Conservation (phyloP, 2,797 vertebrate genomes). For the Pogonophryne albipinna region DNA sequence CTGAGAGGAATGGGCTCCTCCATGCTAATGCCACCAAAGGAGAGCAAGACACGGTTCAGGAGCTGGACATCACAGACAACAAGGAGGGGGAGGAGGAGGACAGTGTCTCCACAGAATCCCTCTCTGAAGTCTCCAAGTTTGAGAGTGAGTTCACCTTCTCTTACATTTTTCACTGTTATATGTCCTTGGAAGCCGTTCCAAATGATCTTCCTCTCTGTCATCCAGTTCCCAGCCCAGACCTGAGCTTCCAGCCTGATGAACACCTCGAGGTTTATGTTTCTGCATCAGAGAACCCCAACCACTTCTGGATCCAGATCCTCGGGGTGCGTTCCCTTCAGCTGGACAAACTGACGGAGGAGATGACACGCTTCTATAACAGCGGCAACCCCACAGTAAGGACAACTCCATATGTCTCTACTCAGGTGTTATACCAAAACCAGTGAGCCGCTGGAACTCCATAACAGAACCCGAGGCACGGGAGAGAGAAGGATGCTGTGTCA, state of each 20-base stretch:
- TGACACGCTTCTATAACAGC: constrained; percentile 87
- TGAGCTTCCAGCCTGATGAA: constrained; percentile 91
- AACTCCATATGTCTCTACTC: background rate
- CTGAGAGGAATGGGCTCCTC: constrained; percentile 44
- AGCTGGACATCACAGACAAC: constrained; percentile 22
- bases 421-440: background rate
- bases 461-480: background rate
- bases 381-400: constrained; percentile 71
- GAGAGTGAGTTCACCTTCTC: constrained; percentile 83
- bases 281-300: constrained; percentile 88
- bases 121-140: constrained; percentile 84
- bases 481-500: too few relatives aligned
- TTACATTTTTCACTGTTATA: background rate
- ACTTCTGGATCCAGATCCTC: constrained; percentile 96
- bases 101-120: constrained; percentile 62
- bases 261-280: constrained; percentile 93
- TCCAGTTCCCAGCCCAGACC: constrained; percentile 92
- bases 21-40: constrained; percentile 28
- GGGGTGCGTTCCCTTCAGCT: constrained; percentile 90
- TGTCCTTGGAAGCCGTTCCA: background rate
- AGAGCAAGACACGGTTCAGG: constrained; percentile 13
- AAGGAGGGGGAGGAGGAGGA: constrained; percentile 44
- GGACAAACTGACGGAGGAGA: constrained; percentile 90
- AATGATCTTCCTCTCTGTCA: background rate
- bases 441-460: background rate